Base-by-base conservation (phyloP, 1,140 invertebrate genomes). In the Aporrectodea caliginosa region DNA sequence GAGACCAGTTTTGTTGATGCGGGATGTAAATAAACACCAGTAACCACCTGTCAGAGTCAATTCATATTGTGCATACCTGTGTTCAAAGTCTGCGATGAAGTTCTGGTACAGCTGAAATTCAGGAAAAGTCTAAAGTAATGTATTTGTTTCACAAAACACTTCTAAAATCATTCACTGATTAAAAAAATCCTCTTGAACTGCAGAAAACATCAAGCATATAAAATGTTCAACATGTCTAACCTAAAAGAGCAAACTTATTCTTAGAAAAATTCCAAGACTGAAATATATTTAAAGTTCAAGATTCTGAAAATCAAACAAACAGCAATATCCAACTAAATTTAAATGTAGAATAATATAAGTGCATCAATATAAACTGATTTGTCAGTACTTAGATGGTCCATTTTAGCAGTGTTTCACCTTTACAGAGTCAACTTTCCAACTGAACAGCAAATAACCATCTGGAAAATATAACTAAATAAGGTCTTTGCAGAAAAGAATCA, bases 61-160 rank as follows among this genome's bases (percentile, higher is more conserved):
- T 78, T 69, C 31, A 82, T 30, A 22, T 34, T 78, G 73, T 74
- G 14, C 84, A 85, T 84, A 97, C 95, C 96, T 97, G 88, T 93
- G 97, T 89, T 98, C 96, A 90, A 98, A 97, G 72, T 94, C 94
- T 73, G 92, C 92, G 72, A 98, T 90, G 85, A 98, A 98, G 85
- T 95, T 95, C 83, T 93, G 92, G 88, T 98, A 98, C 16, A 98
- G 88, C 85, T 96, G 92, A 95, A 87, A 86, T 73, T 79, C 69
- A 86, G 75, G 82, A 29, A 73, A 75, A 78, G 16, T n/a, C 76
- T 32, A 35, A 78, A 2, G 43, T 22, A 58, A 58, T 58, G 22
- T 22, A 58, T 58, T 22, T 22, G 22, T 58, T 58, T 58, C 22
- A 58, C 43, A 58, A n/a, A n/a, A n/a, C n/a, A n/a, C n/a, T n/a